Evolutionary conservation across 2,888 invertebrate species (phyloP).

Genomic region (Caenorhabditis sp.): DNA sequence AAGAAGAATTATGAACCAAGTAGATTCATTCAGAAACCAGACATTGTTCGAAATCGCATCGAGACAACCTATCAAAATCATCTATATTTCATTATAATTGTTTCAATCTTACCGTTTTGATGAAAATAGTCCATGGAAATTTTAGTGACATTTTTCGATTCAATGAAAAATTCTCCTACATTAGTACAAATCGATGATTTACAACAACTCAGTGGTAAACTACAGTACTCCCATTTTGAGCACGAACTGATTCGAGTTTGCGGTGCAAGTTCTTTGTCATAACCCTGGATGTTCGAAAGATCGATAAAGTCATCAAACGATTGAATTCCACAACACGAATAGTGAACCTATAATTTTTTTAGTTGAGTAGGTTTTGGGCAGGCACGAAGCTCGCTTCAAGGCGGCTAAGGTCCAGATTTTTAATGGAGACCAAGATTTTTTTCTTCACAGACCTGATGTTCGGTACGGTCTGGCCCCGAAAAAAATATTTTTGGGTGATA

Average conservation of each 20-base stretch:
- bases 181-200: conserved; percentile 19
- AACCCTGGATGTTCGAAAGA: conserved; percentile 21
- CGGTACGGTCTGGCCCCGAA: too few species aligned
- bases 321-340: conserved; percentile 23
- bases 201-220: conserved; percentile 33
- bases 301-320: conserved; percentile 30
- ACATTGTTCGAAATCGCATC: not conserved
- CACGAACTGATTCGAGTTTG: conserved; percentile 21
- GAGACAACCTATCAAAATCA: not conserved
- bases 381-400: too few species aligned
- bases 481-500: too few species aligned
- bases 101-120: conserved; percentile 4
- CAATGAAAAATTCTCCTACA: not conserved
- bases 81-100: not conserved
- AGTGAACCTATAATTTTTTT: not conserved
- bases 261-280: not conserved
- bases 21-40: not conserved
- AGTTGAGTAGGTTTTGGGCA: too few species aligned
- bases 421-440: too few species aligned
- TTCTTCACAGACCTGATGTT: too few species aligned
- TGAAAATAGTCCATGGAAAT: conserved; percentile 22
- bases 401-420: too few species aligned
- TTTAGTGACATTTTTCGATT: conserved; percentile 9
- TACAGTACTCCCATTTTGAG: conserved; percentile 32
- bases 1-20: not conserved